Evolutionary conservation across 2,797 vertebrate species (phyloP), one percentile per base, ranked within the genome.

Genomic region (Numenius phaeopus): DNA sequence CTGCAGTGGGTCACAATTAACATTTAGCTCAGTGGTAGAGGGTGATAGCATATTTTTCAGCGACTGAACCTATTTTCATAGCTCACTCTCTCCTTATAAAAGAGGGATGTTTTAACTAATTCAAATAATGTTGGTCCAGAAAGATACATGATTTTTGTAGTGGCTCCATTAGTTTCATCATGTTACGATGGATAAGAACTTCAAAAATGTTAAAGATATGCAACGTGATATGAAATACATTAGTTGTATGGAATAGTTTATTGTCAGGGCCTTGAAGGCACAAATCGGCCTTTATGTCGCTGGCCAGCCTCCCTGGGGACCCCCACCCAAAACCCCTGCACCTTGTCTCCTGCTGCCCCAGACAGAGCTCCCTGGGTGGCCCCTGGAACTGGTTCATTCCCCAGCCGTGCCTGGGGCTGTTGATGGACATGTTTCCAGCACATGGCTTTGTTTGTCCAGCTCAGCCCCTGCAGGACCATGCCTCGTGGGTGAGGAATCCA

Each of bases 111-210:
- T 93, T 92, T 86, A 81, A 47, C 30, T 46, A 64, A 34, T 61
- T 78, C 65, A 81, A 24, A 61, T 37, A 81, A 67, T 16, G 9
- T 18, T 1, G 0, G 16, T 26, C 32, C 62, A 65, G 55, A 70
- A 80, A 67, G 44, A 81, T 15, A 32, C 2, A 8, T 30, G 32
- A n/a, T 23, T 93, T 91, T 92, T 86, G 44, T 42, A 52, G 54
- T 20, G 32, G n/a, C 24, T 71, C n/a, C 17, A 40, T 16, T 65
- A 57, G 46, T 34, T 81, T 90, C 9, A 49, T 55, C 14, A 7
- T 9, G 13, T 80, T 62, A 55, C 0, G 0, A 82, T 37, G 37
- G 32, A 61, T 2, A 3, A 77, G 23, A 83, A 29, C 4, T 7
- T 77, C 34, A 80, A 52, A 73, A 37, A 77, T 20, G 6, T 47